phyloP scores from a whole-genome alignment of 2,113 vertebrate genomes.

The Falco punctatus region DNA sequence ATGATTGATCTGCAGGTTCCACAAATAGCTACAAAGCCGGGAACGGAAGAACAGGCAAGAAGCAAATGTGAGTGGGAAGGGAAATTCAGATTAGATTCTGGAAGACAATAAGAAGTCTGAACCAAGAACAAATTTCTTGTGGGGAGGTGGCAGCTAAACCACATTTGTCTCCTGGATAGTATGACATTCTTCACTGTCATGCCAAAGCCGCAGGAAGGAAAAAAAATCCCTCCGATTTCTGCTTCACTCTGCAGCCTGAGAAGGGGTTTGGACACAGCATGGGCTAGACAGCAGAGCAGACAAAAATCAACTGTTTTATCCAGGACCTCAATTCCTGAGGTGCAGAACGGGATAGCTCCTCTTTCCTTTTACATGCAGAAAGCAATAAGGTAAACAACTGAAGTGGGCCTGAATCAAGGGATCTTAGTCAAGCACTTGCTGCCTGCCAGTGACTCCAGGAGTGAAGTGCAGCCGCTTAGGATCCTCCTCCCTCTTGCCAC shows the following conservation, averaged over 20 bases:
- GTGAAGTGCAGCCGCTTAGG: neutral
- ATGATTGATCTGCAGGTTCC: slow-evolving; percentile 46
- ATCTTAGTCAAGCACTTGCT: neutral
- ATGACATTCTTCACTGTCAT: neutral
- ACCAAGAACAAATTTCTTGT: neutral
- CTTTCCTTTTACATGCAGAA: neutral
- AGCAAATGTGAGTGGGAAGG: slow-evolving; percentile 27
- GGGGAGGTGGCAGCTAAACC: neutral
- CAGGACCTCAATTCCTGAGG: neutral
- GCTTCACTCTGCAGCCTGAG: neutral
- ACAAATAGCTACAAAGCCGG: slow-evolving; percentile 48
- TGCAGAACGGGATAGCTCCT: neutral
- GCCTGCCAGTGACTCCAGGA: neutral
- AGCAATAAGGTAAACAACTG: neutral
- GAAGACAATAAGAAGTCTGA: slow-evolving; percentile 45
- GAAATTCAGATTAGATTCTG: slow-evolving; percentile 64
- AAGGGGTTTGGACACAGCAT: neutral
- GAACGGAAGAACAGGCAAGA: slow-evolving; percentile 42
- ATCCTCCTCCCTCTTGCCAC: neutral
- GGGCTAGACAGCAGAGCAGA: slow-evolving; percentile 5
- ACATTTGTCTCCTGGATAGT: slow-evolving; percentile 12
- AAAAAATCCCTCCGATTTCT: neutral
- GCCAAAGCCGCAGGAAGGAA: slow-evolving; percentile 16
- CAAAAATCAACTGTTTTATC: neutral
- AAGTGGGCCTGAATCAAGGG: neutral